Evolutionary conservation across 2,797 vertebrate species (phyloP), one percentile per base, ranked within the genome.

Genomic region (Myripristis murdjan): DNA sequence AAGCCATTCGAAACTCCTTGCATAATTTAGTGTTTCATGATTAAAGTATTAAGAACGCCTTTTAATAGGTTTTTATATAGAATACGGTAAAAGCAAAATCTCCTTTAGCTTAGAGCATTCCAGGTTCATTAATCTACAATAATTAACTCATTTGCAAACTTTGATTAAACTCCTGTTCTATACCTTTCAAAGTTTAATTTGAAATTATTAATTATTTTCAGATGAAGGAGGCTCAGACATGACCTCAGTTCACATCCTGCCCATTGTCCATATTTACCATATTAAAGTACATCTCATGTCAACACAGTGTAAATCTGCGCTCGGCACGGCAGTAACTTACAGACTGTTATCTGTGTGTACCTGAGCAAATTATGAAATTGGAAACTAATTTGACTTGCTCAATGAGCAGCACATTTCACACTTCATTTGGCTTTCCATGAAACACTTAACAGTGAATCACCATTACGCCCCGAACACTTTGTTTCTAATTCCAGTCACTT

Each of bases 401-500:
- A 64, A 59, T 74, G 62, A 85, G 75, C 39, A 5, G 70, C 77
- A 81, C 71, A 83, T 89, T 89, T 91, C 84, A 91, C 77, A 86
- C 63, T 85, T 86, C 74, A 86, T 87, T 91, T 81, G 68, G 49
- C 55, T 61, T 64, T 62, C 81, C 49, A 61, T 82, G 60, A 88
- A 85, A 87, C 80, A 73, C 75, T 76, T 53, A 22, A 79, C 79
- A 70, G 64, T 37, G 75, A 84, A 88, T 78, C 78, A 81, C 77
- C 72, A 73, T 77, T 71, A 82, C 54, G 70, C 46, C 58, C 73
- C 65, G 7, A 52, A 44, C 51, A 66, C 31, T 83, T 86, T 79
- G 65, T 85, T 81, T 78, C 52, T 35, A 64, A 59, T 82, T 69
- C 52, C 6, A 81, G 57, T 5, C 60, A 18, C 35, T 53, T 63